Conservation (phyloP, 2,888 invertebrate genomes). For the Ochlodes sylvanus region DNA sequence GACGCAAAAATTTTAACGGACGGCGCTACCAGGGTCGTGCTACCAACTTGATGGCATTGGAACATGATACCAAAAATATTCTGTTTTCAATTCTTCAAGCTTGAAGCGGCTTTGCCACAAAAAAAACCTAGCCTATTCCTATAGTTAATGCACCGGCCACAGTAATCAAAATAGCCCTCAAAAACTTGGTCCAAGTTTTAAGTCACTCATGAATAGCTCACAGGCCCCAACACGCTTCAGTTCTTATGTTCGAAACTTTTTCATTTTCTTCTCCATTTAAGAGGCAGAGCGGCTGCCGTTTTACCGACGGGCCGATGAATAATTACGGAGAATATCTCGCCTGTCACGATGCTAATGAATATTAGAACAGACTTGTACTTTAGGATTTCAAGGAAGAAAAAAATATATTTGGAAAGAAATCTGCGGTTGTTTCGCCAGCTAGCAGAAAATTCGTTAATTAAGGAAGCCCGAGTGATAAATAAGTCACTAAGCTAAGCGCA, state of each 20-base stretch:
- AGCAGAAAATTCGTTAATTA: conserved; percentile 75
- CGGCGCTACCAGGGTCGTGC: too few relatives aligned
- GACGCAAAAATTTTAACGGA: too few relatives aligned
- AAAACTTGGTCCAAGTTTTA: conserved; percentile 59
- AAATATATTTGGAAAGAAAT: conserved; percentile 61
- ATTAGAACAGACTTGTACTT: conserved; percentile 64
- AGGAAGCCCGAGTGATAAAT: conserved; percentile 70
- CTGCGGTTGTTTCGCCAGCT: conserved; percentile 58
- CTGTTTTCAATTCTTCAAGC: too few relatives aligned
- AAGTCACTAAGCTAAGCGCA: conserved; percentile 77
- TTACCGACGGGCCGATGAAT: conserved; percentile 78
- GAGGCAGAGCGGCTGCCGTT: conserved; percentile 68
- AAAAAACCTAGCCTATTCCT: conserved; percentile 17
- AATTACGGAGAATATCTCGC: conserved; percentile 81
- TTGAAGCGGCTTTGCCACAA: too few relatives aligned
- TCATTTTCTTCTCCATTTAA: conserved; percentile 78
- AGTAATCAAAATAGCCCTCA: conserved; percentile 68
- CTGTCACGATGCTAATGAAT: conserved; percentile 81
- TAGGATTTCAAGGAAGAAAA: conserved; percentile 52
- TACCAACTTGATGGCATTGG: too few relatives aligned
- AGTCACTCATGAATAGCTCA: conserved; percentile 77
- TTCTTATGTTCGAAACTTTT: conserved; percentile 79
- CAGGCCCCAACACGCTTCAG: conserved; percentile 65
- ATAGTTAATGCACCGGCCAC: conserved; percentile 49
- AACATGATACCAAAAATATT: too few relatives aligned